These are phyloP conservation scores for Lepidochitona cinerea DNA, from an alignment of 2,888 invertebrate genomes.

Conservation along the genomic window DNA sequence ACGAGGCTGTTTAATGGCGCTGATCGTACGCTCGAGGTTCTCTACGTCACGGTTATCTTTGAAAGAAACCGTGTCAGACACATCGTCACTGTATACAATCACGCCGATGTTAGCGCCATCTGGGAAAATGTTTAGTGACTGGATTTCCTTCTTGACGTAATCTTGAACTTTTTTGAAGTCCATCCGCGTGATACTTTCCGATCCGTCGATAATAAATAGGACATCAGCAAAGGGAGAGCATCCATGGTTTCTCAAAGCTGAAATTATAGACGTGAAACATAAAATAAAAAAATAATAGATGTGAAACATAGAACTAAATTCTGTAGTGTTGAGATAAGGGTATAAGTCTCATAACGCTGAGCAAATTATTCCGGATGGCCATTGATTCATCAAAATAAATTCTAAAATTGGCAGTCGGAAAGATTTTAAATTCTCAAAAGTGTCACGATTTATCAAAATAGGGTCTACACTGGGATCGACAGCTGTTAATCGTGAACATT, in stretches of 20 bases:
- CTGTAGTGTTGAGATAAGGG: no score
- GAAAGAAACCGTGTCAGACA: background rate
- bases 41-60: background rate
- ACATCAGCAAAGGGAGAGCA: conserved; percentile 7
- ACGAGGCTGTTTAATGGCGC: background rate
- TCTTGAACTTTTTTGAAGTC: background rate
- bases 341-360: no score
- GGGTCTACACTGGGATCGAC: no score
- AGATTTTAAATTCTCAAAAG: no score
- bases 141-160: background rate
- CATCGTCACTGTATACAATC: background rate
- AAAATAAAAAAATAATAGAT: no score
- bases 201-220: background rate
- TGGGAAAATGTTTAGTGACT: background rate
- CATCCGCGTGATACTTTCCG: background rate
- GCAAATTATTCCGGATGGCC: no score
- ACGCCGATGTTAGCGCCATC: conserved; percentile 1
- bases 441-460: no score
- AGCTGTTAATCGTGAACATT: no score
- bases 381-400: no score
- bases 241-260: background rate
- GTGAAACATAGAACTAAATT: no score
- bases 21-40: background rate
- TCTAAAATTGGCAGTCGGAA: no score
- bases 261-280: background rate